Evolutionary conservation across 2,113 vertebrate species (phyloP).

Genomic region (Prionailurus bengalensis): DNA sequence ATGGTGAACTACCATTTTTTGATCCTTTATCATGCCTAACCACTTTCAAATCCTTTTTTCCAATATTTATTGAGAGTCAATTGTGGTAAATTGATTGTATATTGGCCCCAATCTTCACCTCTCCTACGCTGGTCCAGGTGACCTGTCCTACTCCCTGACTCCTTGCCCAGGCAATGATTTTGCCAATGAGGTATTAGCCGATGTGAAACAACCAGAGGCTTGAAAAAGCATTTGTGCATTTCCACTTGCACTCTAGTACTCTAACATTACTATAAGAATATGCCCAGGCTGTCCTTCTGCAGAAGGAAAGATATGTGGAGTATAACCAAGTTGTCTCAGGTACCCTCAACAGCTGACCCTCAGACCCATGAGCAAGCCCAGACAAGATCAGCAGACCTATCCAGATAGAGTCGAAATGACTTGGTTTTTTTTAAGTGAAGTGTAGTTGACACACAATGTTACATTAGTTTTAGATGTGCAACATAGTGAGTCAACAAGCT

Average conservation of each 20-base stretch:
- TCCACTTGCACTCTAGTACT: background rate
- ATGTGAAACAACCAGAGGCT: background rate
- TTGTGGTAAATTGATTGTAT: background rate
- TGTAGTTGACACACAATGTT: background rate
- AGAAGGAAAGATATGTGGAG: background rate
- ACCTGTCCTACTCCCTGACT: background rate
- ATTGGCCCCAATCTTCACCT: background rate
- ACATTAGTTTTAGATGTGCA: background rate
- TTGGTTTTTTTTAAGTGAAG: background rate
- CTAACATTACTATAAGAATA: background rate
- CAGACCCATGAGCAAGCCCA: background rate
- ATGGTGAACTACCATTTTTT: background rate
- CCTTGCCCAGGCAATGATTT: background rate
- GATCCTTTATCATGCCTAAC: background rate
- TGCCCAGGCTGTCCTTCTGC: background rate
- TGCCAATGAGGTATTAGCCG: background rate
- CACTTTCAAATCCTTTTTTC: conserved; percentile 42
- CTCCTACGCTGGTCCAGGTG: background rate
- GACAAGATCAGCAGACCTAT: background rate
- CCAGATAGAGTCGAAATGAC: background rate
- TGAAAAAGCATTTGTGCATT: background rate
- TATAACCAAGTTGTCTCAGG: background rate
- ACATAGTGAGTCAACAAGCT: background rate
- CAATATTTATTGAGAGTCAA: background rate
- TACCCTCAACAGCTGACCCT: background rate